Percentiles rank a stretch among this genome's conserved stretches.
Conservation (phyloP, 2,888 invertebrate genomes). For the Dione juno region DNA sequence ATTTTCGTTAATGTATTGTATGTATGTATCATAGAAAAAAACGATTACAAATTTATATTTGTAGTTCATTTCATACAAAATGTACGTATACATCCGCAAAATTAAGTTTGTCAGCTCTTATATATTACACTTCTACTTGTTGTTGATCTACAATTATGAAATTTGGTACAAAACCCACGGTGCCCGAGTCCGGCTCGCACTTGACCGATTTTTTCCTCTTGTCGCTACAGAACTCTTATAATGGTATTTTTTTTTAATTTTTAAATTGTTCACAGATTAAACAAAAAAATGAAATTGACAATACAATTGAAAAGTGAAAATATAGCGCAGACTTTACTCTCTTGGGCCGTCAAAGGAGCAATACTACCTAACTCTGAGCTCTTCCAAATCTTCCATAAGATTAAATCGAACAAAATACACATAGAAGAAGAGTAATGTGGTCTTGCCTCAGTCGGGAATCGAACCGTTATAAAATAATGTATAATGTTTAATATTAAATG, state of each 20-base stretch:
- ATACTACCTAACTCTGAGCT: conserved; percentile 63
- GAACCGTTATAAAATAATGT: background rate
- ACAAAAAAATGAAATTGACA: conserved; percentile 59
- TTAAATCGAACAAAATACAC: conserved; percentile 59
- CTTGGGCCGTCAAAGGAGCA: conserved; percentile 59
- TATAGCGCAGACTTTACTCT: conserved; percentile 59
- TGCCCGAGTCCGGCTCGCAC: no score
- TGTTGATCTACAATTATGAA: no score
- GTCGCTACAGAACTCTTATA: no score
- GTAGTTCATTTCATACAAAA: no score
- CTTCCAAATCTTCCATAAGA: conserved; percentile 60
- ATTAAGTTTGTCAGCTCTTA: no score
- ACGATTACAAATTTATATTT: no score
- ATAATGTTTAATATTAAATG: background rate
- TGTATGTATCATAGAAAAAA: no score
- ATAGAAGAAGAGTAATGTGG: conserved; percentile 25
- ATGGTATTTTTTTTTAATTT: conserved; percentile 6
- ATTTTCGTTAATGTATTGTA: no score
- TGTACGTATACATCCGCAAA: no score
- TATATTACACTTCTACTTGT: no score
- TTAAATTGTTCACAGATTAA: conserved; percentile 46
- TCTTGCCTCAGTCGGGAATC: background rate
- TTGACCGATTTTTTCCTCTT: no score
- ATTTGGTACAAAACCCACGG: no score
- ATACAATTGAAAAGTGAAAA: conserved; percentile 60